Conservation (phyloP, 2,888 invertebrate genomes). For the Drosophila kuntzei region DNA sequence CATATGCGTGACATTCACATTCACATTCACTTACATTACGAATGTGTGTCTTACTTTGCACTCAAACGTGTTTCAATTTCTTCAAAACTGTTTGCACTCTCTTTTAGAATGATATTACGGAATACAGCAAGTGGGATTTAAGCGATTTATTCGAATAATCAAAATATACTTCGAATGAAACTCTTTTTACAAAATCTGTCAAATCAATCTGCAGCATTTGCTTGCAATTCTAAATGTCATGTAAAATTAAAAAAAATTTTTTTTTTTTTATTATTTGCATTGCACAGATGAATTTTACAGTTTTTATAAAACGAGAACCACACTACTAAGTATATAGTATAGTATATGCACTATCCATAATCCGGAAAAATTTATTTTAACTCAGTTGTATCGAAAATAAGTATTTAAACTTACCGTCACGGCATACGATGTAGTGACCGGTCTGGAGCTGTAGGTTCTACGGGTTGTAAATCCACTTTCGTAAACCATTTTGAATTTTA, state of each 20-base stretch:
- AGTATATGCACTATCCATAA: constrained; percentile 5
- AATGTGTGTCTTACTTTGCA: constrained; percentile 45
- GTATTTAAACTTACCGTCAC: constrained; percentile 90
- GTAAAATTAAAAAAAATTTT: not conserved
- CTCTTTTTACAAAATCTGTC: constrained; percentile 40
- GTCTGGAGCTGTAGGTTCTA: constrained; percentile 91
- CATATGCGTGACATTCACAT: constrained; percentile 66
- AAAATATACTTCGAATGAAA: constrained; percentile 15
- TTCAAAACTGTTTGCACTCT: constrained; percentile 51
- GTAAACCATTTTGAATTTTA: constrained; percentile 91
- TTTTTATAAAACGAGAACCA: constrained; percentile 65
- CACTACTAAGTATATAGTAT: constrained; percentile 71
- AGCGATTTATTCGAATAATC: constrained; percentile 69
- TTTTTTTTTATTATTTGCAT: constrained; percentile 3
- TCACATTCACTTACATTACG: constrained; percentile 29
- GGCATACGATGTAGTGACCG: constrained; percentile 90
- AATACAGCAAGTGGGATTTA: constrained; percentile 83
- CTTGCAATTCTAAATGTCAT: not conserved
- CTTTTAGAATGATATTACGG: constrained; percentile 39
- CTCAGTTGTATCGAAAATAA: constrained; percentile 8
- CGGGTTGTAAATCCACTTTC: constrained; percentile 96
- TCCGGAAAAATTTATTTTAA: constrained; percentile 5
- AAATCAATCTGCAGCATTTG: constrained; percentile 46
- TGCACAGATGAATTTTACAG: constrained; percentile 52
- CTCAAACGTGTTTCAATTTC: constrained; percentile 86